Percentiles rank a stretch among this genome's conserved stretches.
phyloP scores from a whole-genome alignment of 2,797 vertebrate species.

The Crypturellus tataupa region DNA sequence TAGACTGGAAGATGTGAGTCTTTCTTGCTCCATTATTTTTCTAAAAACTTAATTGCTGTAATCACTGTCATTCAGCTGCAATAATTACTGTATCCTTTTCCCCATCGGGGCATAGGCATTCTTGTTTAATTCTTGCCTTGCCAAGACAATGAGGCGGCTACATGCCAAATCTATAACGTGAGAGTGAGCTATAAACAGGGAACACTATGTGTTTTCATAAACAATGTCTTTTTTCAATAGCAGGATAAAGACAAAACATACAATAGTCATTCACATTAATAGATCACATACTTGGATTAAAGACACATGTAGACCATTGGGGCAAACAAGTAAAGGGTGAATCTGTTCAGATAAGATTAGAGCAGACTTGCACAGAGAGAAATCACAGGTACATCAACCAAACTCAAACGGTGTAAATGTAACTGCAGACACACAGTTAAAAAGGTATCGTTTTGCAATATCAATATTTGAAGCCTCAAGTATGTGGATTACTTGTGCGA shows the following conservation, averaged over 20 bases:
- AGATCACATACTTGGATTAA: constrained; percentile 19
- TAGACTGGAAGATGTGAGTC: background rate
- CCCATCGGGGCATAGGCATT: background rate
- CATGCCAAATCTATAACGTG: constrained; percentile 64
- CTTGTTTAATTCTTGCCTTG: constrained; percentile 52
- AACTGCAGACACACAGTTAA: background rate
- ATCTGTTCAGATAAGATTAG: background rate
- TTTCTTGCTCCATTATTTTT: background rate
- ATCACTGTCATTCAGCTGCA: constrained; percentile 40
- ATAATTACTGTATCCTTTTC: constrained; percentile 44
- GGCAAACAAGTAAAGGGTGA: background rate
- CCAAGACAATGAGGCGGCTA: constrained; percentile 43
- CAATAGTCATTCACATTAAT: background rate
- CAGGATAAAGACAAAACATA: constrained; percentile 53
- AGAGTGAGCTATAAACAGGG: constrained; percentile 10
- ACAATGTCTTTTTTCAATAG: constrained; percentile 34
- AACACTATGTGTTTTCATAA: constrained; percentile 27
- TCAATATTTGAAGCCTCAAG: background rate
- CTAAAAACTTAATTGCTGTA: constrained; percentile 14
- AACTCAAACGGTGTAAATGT: background rate
- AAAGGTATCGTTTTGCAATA: background rate
- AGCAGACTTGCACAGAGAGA: background rate
- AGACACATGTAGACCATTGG: background rate
- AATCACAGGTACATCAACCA: background rate
- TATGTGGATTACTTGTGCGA: background rate